Base-by-base conservation (phyloP, 1,140 invertebrate genomes). In the Aphelenchoides fujianensis region DNA sequence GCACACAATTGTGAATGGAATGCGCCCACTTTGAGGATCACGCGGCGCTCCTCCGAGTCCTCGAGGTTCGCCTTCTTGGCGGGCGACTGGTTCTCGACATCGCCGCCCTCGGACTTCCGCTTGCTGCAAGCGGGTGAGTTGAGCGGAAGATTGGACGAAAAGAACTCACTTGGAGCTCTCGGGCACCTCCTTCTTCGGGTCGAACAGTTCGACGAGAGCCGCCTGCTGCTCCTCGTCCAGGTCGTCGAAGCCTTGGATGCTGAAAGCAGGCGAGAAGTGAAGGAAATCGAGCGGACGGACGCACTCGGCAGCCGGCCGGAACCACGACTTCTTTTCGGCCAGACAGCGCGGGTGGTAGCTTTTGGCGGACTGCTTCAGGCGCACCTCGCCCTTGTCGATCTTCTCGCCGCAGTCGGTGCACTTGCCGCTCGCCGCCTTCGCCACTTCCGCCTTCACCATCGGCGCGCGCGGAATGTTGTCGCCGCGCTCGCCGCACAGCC, bases 321-420 rank as follows among this genome's bases (percentile, higher is more conserved):
- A 32, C 41, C 62, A 78, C 28, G 69, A 35, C 3, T 77, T 52
- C 1, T 35, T 7, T 7, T 70, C 62, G 1, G 63, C 61, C 27
- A 81, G 79, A 41, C 79, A 81, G 5, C 70, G 63, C 0, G 68
- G 55, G 48, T 81, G 79, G 69, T 79, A 81, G 34, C 66, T 75
- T 2, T 48, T 61, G 2, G 75, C 52, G 41, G 79, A 78, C 23
- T 34, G 34, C 3, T 28, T 48, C 27, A 81, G 31, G 9, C 77
- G 79, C 28, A 81, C 30, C n/a, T 77, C 76, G 31, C 73, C 72
- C 48, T 86, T 84, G 73, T 89, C 88, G 0, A 90, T 92, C 55
- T 85, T 85, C 34, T 89, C 90, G 82, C 89, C 90, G 86, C 91
- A 97, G 37, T 90, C 30, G 88, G 1, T 95, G 82, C 62, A 92